Evolutionary conservation across 2,888 invertebrate species (phyloP).

Genomic region (Heliconius ethilla): DNA sequence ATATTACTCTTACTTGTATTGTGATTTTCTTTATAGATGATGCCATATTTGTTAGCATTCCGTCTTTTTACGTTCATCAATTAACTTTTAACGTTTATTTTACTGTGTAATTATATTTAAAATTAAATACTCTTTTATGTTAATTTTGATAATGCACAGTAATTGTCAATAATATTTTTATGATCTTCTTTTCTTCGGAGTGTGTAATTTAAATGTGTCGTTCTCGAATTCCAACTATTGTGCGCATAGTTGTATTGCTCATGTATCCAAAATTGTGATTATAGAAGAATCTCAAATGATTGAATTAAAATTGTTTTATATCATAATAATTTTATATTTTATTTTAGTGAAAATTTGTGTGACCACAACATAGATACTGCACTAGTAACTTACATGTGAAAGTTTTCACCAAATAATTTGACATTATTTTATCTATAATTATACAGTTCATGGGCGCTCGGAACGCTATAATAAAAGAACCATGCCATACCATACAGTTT

Average conservation of each 20-base stretch:
- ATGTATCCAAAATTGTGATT: conserved; percentile 8
- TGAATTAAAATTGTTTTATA: background rate
- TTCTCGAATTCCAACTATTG: background rate
- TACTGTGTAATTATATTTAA: conserved; percentile 7
- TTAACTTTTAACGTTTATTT: conserved; percentile 13
- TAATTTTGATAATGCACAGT: background rate
- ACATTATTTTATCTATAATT: background rate
- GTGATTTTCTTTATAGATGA: conserved; percentile 24
- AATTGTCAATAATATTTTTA: conserved; percentile 2
- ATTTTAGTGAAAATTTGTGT: conserved; percentile 4
- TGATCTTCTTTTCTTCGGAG: background rate
- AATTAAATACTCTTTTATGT: background rate
- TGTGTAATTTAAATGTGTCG: background rate
- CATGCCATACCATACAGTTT: background rate
- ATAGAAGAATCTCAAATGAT: conserved; percentile 10
- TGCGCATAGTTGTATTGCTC: background rate
- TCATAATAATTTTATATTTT: background rate
- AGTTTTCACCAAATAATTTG: background rate
- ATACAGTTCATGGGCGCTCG: background rate
- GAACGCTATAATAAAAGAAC: too few species aligned
- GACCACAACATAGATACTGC: background rate
- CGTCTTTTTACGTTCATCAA: conserved; percentile 29
- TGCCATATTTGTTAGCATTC: conserved; percentile 38
- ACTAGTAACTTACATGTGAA: background rate
- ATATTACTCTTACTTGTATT: conserved; percentile 29